Conservation (phyloP, 2,113 vertebrate genomes). For the Columbina picui region DNA sequence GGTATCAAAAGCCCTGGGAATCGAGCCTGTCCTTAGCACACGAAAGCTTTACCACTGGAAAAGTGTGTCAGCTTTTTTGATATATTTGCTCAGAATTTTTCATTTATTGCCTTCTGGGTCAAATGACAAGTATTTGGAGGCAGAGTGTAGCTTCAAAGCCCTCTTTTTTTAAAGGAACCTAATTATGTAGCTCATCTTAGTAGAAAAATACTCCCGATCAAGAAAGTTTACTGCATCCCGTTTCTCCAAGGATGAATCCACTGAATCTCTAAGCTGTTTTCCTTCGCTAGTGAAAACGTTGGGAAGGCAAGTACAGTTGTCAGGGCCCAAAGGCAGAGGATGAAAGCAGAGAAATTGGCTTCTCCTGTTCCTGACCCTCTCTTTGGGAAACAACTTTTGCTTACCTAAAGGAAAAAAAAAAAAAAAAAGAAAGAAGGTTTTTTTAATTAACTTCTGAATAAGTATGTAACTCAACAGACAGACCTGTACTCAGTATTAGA, state of each 20-base stretch:
- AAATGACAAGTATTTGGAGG: slow-evolving; percentile 48
- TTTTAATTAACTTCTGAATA: not conserved
- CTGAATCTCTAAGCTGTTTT: slow-evolving; percentile 45
- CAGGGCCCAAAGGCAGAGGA: slow-evolving; percentile 30
- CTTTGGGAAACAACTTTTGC: slow-evolving; percentile 39
- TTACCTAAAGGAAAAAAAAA: not conserved
- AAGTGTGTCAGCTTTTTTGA: slow-evolving; percentile 33
- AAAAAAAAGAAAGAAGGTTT: not conserved
- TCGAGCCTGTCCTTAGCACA: slow-evolving; percentile 13
- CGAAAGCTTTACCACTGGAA: not conserved
- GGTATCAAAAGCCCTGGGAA: slow-evolving; percentile 37
- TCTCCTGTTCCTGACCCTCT: not conserved
- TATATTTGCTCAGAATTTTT: slow-evolving; percentile 46
- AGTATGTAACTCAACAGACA: not conserved
- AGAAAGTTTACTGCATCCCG: not conserved
- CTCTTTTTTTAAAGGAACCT: not conserved
- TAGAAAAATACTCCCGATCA: slow-evolving; percentile 13
- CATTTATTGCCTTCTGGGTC: slow-evolving; percentile 45
- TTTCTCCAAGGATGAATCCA: slow-evolving; percentile 49
- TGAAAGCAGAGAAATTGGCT: slow-evolving; percentile 4
- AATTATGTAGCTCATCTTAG: not conserved
- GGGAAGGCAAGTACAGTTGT: not conserved
- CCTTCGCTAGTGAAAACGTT: slow-evolving; percentile 2
- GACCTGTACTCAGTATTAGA: not conserved
- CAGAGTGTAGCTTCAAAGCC: slow-evolving; percentile 43